These are phyloP conservation scores for Pinna nobilis DNA, from an alignment of 1,140 invertebrate genomes.

Conservation along the genomic window DNA sequence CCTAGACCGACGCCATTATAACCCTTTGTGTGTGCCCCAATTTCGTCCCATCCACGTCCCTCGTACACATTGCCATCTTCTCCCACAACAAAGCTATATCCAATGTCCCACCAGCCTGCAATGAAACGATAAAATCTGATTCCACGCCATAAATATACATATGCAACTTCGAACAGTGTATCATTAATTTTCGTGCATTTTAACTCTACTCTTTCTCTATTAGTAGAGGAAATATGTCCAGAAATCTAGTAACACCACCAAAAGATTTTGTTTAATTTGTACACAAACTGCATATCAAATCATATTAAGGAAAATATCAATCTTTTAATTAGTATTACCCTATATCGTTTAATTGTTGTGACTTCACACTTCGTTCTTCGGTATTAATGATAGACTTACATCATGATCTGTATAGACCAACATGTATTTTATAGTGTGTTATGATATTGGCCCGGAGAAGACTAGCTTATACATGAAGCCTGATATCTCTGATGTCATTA, in stretches of 20 bases:
- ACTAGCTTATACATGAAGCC: too few relatives aligned
- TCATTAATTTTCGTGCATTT: not conserved
- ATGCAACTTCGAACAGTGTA: not conserved
- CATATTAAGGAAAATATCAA: too few relatives aligned
- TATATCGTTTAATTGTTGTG: too few relatives aligned
- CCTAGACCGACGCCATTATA: slow-evolving; percentile 83
- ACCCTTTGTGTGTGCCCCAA: slow-evolving; percentile 81
- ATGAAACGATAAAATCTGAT: not conserved
- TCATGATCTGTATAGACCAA: too few relatives aligned
- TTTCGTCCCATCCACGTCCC: slow-evolving; percentile 82
- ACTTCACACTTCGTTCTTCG: too few relatives aligned
- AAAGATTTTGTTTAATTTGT: not conserved
- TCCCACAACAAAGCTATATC: slow-evolving; percentile 85
- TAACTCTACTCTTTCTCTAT: not conserved
- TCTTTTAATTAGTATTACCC: too few relatives aligned
- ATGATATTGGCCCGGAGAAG: too few relatives aligned
- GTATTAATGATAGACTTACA: too few relatives aligned
- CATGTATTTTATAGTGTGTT: too few relatives aligned
- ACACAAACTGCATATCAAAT: too few relatives aligned
- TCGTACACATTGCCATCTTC: slow-evolving; percentile 86
- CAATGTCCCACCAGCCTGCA: slow-evolving; percentile 78
- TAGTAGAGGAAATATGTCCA: not conserved
- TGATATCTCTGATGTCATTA: too few relatives aligned
- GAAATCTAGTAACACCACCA: not conserved
- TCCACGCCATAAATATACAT: not conserved